Conservation (phyloP, 1,140 invertebrate species). For the Arctopsyche grandis region DNA sequence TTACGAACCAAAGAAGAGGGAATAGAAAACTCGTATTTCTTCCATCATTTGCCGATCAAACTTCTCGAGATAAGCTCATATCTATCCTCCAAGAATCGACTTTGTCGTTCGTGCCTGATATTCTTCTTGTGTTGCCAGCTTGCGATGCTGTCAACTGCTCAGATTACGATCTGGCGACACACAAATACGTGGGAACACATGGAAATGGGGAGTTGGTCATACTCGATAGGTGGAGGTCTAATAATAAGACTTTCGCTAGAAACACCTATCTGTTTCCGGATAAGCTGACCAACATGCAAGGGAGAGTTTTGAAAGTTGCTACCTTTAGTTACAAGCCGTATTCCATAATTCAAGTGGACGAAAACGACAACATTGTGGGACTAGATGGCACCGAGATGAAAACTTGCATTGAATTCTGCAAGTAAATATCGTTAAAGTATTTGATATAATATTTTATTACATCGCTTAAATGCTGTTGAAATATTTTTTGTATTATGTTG, state of each 20-base stretch:
- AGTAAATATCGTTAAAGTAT: conserved; percentile 21
- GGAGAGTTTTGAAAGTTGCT: conserved; percentile 50
- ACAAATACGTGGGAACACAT: conserved; percentile 42
- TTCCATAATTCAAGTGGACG: conserved; percentile 52
- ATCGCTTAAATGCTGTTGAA: neutral
- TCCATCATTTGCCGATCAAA: conserved; percentile 2
- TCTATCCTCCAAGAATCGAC: conserved; percentile 22
- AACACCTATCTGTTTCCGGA: conserved; percentile 54
- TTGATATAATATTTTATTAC: conserved; percentile 1
- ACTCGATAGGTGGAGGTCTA: conserved; percentile 43
- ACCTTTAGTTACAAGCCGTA: conserved; percentile 56
- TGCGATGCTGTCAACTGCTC: conserved; percentile 19
- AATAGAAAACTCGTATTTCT: conserved; percentile 52
- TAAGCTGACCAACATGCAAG: conserved; percentile 54
- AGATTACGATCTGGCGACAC: conserved; percentile 44
- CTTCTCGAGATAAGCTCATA: conserved; percentile 36
- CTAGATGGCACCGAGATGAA: conserved; percentile 63
- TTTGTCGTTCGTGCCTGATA: conserved; percentile 41
- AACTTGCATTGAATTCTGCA: conserved; percentile 57
- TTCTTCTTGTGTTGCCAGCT: conserved; percentile 47
- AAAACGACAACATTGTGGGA: conserved; percentile 43
- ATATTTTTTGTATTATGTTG: conserved; percentile 39
- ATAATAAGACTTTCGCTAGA: conserved; percentile 30
- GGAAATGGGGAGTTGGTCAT: conserved; percentile 40
- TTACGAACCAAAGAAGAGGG: conserved; percentile 50